Base-by-base conservation (phyloP, 2,797 vertebrate genomes). In the Eulemur albifrons region DNA sequence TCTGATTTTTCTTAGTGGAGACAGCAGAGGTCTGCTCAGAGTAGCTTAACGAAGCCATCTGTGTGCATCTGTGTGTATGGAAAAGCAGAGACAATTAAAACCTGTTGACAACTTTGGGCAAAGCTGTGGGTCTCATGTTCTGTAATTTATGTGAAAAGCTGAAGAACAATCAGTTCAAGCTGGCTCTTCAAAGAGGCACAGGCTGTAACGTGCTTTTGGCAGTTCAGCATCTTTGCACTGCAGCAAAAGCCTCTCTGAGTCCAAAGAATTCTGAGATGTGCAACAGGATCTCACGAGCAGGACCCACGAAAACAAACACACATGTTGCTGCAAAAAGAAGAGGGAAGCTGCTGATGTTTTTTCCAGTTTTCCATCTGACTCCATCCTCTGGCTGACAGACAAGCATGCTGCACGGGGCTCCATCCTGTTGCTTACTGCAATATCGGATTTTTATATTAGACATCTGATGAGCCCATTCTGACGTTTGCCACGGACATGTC, bases 21-120 rank as follows among this genome's bases (percentile, higher is more conserved):
- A 97, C 95, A 92, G 94, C 76, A 93, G 95, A 96, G 69, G 70
- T 96, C 93, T 97, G 95, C 88, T 93, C 88, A 94, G 95, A 97
- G 96, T 32, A 87, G 92, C 86, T 95, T 84, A 88, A 92, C 70
- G 52, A 72, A 14, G 1, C 90, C 97, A 97, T 96, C 97, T 98
- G 97, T 95, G 48, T 96, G 86, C 97, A 97, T 96, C 97, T 98
- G 97, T 94, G 48, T 96, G 86, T 98, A 96, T 50, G 17, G 90
- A 96, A 97, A 96, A 96, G 82, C 88, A 67, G 94, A 98, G 83
- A 97, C 92, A 98, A 97, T 97, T 97, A 97, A 97, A 98, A 95
- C 88, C 95, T 98, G 97, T 94, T 98, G 95, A 96, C 94, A 98
- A 92, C 87, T 97, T 92, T 90, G 91, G 83, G 93, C 90, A 97